A percentile compares a stretch with the other conserved stretches of the same genome.
These are phyloP conservation scores for Amblyopsis rosae DNA, from an alignment of 2,113 vertebrate genomes.

Conservation along the genomic window DNA sequence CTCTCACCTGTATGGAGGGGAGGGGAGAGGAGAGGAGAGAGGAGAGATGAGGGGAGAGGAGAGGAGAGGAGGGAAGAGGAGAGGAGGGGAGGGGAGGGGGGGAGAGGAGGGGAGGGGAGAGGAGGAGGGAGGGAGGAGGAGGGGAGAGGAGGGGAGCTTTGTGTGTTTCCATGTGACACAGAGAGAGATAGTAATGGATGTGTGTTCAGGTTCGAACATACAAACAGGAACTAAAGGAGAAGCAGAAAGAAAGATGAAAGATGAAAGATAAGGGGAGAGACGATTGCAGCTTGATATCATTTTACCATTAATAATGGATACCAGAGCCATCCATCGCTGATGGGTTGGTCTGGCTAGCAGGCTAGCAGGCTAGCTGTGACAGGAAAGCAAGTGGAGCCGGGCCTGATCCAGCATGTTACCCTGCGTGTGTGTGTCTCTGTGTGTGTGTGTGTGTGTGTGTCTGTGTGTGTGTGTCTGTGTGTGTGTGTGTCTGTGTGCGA, in stretches of 20 bases:
- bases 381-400: conserved; percentile 58
- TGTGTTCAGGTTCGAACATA: background rate
- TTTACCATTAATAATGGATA: conserved; percentile 77
- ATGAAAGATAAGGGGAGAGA: conserved; percentile 42
- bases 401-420: conserved; percentile 45
- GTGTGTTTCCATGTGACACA: background rate
- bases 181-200: conserved; percentile 14
- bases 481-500: conserved; percentile 1
- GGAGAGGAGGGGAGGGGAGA: background rate
- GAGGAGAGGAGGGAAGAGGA: background rate
- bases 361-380: conserved; percentile 43
- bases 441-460: conserved; percentile 2
- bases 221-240: conserved; percentile 25
- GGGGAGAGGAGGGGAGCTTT: background rate
- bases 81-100: background rate
- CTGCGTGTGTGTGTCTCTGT: conserved; percentile 6
- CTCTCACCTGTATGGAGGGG: background rate
- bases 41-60: background rate
- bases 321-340: conserved; percentile 63
- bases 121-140: too few relatives aligned
- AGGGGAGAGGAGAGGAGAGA: background rate
- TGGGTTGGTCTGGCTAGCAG: conserved; percentile 67
- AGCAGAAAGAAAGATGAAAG: conserved; percentile 36
- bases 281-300: conserved; percentile 47
- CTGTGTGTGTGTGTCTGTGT: conserved; percentile 5